A percentile compares a stretch with the other conserved stretches of the same genome.
Conservation (phyloP, 2,113 vertebrate genomes). For the Chroicocephalus ridibundus region DNA sequence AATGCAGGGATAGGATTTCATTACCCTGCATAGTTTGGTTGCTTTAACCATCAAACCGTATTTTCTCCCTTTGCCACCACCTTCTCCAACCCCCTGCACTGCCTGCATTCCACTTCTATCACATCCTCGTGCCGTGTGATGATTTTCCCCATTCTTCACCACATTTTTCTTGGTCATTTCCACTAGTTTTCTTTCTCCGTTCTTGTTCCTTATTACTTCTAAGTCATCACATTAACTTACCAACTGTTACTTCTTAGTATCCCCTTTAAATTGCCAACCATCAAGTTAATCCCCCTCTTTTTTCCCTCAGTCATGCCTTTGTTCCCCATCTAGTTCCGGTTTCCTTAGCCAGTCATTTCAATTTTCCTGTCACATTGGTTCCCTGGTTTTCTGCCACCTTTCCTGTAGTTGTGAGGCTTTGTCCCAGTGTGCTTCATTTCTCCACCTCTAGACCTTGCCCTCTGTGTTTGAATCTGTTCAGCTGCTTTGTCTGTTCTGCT, state of each 20-base stretch:
- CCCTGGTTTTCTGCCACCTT: not conserved
- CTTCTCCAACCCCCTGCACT: not conserved
- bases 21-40: not conserved
- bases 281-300: not conserved
- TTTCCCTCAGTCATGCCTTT: not conserved
- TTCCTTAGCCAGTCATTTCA: not conserved
- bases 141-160: not conserved
- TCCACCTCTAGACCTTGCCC: not conserved
- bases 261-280: not conserved
- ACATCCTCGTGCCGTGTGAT: not conserved
- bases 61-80: not conserved
- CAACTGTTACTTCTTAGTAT: not conserved
- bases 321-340: not conserved
- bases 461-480: not conserved
- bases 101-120: not conserved
- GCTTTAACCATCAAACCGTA: not conserved
- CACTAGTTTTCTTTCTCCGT: not conserved
- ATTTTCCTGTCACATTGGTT: not conserved
- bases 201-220: not conserved
- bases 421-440: not conserved
- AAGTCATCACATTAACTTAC: not conserved
- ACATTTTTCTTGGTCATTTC: not conserved
- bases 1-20: not conserved
- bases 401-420: not conserved
- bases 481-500: not conserved